Percentiles rank a stretch among this genome's conserved stretches.
Conservation (phyloP, 2,888 invertebrate species). For the Petrophora chlorosata region DNA sequence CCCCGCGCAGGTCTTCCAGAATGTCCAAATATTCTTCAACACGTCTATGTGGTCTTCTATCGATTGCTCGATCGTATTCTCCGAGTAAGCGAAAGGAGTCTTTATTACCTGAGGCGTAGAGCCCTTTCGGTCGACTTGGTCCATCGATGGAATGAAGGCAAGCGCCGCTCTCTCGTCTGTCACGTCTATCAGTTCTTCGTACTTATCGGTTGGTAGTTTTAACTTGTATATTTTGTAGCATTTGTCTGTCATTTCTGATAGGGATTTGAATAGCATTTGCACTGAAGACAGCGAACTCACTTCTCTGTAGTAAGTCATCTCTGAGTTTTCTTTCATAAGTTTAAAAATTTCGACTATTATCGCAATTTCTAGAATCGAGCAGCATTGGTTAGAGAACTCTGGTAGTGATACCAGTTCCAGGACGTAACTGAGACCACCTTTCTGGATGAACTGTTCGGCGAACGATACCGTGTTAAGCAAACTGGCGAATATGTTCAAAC, state of each 20-base stretch:
- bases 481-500: conserved; percentile 84
- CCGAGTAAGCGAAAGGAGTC: conserved; percentile 35
- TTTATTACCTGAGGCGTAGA: conserved; percentile 49
- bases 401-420: conserved; percentile 79
- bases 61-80: conserved; percentile 44
- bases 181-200: conserved; percentile 59
- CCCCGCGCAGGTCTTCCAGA: conserved; percentile 79
- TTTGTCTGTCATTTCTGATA: conserved; percentile 64
- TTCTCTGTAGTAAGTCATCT: conserved; percentile 59
- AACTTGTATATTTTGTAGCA: conserved; percentile 64
- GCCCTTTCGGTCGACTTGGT: conserved; percentile 33
- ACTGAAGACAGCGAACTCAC: conserved; percentile 69
- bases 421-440: conserved; percentile 82
- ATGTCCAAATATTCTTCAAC: conserved; percentile 70
- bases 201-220: conserved; percentile 59
- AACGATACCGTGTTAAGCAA: conserved; percentile 81
- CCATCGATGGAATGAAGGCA: conserved; percentile 35
- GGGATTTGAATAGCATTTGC: conserved; percentile 71
- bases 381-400: conserved; percentile 84
- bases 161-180: conserved; percentile 54
- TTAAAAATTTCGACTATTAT: conserved; percentile 85
- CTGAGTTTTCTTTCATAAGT: conserved; percentile 62
- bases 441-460: conserved; percentile 84
- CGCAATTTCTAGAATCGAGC: conserved; percentile 84
- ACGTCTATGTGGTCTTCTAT: conserved; percentile 57